These are phyloP conservation scores for Salminus brasiliensis DNA, from an alignment of 2,113 vertebrate genomes.

Conservation along the genomic window DNA sequence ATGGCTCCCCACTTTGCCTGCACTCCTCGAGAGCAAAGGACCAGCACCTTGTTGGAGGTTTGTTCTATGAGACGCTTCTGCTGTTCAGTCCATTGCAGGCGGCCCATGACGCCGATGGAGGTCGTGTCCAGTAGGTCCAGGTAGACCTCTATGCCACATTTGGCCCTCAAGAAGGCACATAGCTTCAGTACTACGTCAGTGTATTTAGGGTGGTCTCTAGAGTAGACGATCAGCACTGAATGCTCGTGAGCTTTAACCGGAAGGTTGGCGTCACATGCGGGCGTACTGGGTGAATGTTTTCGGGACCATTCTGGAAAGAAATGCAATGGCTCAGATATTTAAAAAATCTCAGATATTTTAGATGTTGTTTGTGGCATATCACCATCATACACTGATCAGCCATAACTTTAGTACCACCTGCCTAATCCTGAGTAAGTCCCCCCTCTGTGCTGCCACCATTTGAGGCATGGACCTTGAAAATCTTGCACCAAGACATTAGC, in stretches of 20 bases:
- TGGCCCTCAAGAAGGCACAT: conserved; percentile 84
- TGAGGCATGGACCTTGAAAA: too few species aligned
- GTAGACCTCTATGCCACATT: conserved; percentile 88
- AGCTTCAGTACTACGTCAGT: conserved; percentile 90
- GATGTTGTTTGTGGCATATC: too few species aligned
- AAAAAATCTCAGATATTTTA: too few species aligned
- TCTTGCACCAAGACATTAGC: too few species aligned
- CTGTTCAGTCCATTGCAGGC: conserved; percentile 85
- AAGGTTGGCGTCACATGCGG: too few species aligned
- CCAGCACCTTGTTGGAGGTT: conserved; percentile 83
- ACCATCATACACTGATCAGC: too few species aligned
- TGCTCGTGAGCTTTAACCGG: not conserved
- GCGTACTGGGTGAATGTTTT: not conserved
- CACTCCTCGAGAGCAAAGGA: conserved; percentile 90
- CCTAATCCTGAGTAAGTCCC: too few species aligned
- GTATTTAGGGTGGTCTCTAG: conserved; percentile 88
- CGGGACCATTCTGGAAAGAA: too few species aligned
- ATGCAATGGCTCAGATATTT: too few species aligned
- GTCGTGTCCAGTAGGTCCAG: conserved; percentile 86
- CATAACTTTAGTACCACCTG: too few species aligned
- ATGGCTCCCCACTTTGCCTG: conserved; percentile 92
- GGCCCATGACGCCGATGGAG: conserved; percentile 81
- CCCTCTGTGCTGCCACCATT: too few species aligned
- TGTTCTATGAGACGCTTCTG: conserved; percentile 84
- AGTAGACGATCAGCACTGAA: conserved; percentile 90